A percentile compares a stretch with the other conserved stretches of the same genome.
These are phyloP conservation scores for Nesospiza acunhae DNA, from an alignment of 2,113 vertebrate species.

Conservation along the genomic window DNA sequence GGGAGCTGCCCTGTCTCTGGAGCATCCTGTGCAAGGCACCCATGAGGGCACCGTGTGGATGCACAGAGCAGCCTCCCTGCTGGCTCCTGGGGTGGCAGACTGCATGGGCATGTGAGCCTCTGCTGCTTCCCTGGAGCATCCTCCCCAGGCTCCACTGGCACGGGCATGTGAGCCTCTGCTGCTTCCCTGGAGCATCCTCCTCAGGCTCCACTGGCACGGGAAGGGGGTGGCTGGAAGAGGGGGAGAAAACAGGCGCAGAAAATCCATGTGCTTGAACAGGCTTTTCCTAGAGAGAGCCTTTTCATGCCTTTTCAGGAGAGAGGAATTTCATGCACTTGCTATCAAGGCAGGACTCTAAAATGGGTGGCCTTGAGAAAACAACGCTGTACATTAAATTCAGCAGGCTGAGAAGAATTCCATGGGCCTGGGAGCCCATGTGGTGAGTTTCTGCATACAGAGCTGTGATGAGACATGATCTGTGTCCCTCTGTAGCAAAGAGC, in stretches of 20 bases:
- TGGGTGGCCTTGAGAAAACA: background rate
- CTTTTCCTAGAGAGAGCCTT: background rate
- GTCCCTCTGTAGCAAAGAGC: background rate
- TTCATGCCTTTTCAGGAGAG: background rate
- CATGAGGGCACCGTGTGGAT: fast-evolving
- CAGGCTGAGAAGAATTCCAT: background rate
- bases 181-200: background rate
- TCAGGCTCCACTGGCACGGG: fast-evolving
- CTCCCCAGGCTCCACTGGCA: too few relatives aligned
- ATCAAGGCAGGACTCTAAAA: background rate
- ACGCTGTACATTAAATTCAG: background rate
- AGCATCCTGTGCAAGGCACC: background rate
- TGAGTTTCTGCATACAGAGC: background rate
- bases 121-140: too few relatives aligned
- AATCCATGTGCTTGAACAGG: background rate
- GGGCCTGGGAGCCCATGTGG: background rate
- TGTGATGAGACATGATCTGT: background rate
- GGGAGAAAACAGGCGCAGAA: background rate
- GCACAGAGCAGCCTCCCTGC: background rate
- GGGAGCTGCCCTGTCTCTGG: background rate
- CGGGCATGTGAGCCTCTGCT: fast-evolving
- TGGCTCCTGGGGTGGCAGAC: fast-evolving
- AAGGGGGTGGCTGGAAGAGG: background rate
- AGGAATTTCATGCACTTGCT: background rate
- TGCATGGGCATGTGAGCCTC: fast-evolving